A percentile compares a stretch with the other conserved stretches of the same genome.
Conservation (phyloP, 2,888 invertebrate genomes). For the Mesodorylaimus sp. region DNA sequence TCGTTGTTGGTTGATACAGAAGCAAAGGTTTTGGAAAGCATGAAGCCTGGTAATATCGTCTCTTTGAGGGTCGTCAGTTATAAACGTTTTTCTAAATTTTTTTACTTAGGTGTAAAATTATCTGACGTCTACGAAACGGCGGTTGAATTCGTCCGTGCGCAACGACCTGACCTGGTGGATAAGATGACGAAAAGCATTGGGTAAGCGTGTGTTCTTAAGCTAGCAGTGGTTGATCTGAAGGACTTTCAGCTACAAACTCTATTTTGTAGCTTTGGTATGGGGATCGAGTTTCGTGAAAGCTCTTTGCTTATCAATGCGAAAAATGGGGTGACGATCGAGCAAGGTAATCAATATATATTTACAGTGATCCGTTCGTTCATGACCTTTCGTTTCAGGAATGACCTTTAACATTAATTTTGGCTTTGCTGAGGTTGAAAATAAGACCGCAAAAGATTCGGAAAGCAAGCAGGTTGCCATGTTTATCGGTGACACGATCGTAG, state of each 20-base stretch:
- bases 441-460: conserved; percentile 57
- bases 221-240: neutral
- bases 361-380: neutral
- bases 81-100: neutral
- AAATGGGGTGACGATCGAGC: conserved; percentile 54
- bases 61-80: neutral
- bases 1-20: conserved; percentile 71
- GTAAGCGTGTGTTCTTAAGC: conserved; percentile 26
- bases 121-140: conserved; percentile 70
- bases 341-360: conserved; percentile 37
- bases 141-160: conserved; percentile 58
- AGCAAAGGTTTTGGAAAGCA: conserved; percentile 66
- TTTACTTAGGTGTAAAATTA: conserved; percentile 48
- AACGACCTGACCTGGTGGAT: conserved; percentile 62
- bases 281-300: conserved; percentile 91
- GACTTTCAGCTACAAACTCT: too few relatives aligned
- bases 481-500: conserved; percentile 87
- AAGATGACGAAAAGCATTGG: conserved; percentile 86
- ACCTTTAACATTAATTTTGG: conserved; percentile 88
- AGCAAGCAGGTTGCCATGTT: conserved; percentile 75
- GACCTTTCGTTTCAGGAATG: conserved; percentile 45
- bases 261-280: conserved; percentile 64
- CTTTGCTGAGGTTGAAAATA: conserved; percentile 60
- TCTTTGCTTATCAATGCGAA: conserved; percentile 78
- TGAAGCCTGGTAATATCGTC: conserved; percentile 44